Conservation (phyloP, 2,797 vertebrate genomes). For the Poecile montanus region DNA sequence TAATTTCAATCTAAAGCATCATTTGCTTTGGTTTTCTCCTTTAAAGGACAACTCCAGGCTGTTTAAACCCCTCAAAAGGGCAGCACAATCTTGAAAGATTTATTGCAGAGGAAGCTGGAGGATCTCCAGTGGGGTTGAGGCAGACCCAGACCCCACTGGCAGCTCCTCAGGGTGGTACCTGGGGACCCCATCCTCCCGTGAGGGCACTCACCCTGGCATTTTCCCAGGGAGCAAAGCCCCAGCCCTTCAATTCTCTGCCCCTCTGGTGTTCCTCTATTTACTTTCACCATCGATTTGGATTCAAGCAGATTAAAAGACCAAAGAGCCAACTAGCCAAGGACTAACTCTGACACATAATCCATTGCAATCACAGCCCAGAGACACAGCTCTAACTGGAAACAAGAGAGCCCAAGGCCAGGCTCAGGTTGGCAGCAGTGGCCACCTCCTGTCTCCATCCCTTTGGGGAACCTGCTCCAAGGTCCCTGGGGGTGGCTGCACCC, state of each 20-base stretch:
- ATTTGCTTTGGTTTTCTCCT: not conserved
- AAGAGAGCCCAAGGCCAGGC: not conserved
- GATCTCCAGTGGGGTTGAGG: not conserved
- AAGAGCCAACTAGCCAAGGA: conserved; percentile 29
- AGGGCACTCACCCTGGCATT: not conserved
- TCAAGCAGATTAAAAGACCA: conserved; percentile 31
- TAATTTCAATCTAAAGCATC: conserved; percentile 9
- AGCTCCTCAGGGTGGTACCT: not conserved
- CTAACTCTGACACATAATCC: conserved; percentile 20
- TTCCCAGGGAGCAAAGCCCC: not conserved
- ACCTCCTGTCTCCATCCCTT: not conserved
- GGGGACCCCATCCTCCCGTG: accelerated
- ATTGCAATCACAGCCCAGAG: not conserved
- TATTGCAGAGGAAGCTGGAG: not conserved
- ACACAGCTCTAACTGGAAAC: not conserved
- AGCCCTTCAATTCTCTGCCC: not conserved
- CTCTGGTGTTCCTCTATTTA: not conserved
- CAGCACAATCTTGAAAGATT: not conserved
- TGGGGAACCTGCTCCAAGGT: not conserved
- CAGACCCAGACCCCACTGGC: not conserved
- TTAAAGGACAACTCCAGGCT: not conserved
- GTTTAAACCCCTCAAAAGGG: not conserved
- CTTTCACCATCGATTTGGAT: not conserved
- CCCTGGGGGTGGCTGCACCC: not conserved
- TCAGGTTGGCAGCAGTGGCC: not conserved